These are phyloP conservation scores for human (Homo sapiens) DNA, from an alignment of 2,113 vertebrate genomes.

Conservation along the genomic window GRCh38 chrX:86420501-86421000, in stretches of 20 bases:
- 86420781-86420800: slow-evolving; percentile 60
- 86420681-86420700: slow-evolving; percentile 71
- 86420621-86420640: slow-evolving; percentile 66
- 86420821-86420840: slow-evolving; percentile 43
- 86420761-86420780: slow-evolving; percentile 66
- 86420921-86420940: slow-evolving; percentile 44
- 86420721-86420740: slow-evolving; percentile 56
- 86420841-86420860: slow-evolving; percentile 45
- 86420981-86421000: slow-evolving; percentile 36
- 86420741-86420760: slow-evolving; percentile 52
- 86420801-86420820: slow-evolving; percentile 14
- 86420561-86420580: slow-evolving; percentile 67
- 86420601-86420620: slow-evolving; percentile 72
- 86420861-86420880: slow-evolving; percentile 16
- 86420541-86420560: slow-evolving; percentile 67
- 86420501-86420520: slow-evolving; percentile 62
- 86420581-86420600: slow-evolving; percentile 65
- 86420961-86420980: slow-evolving; percentile 50
- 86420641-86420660: slow-evolving; percentile 72
- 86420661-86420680: slow-evolving; percentile 66
- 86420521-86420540: slow-evolving; percentile 68
- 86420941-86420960: slow-evolving; percentile 35
- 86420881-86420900: slow-evolving; percentile 15
- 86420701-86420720: slow-evolving; percentile 70
- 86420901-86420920: neutral